Percentiles rank a stretch among this genome's conserved stretches.
These are phyloP conservation scores for Gandaritis pyraliata DNA, from an alignment of 2,888 invertebrate species.

Conservation along the genomic window DNA sequence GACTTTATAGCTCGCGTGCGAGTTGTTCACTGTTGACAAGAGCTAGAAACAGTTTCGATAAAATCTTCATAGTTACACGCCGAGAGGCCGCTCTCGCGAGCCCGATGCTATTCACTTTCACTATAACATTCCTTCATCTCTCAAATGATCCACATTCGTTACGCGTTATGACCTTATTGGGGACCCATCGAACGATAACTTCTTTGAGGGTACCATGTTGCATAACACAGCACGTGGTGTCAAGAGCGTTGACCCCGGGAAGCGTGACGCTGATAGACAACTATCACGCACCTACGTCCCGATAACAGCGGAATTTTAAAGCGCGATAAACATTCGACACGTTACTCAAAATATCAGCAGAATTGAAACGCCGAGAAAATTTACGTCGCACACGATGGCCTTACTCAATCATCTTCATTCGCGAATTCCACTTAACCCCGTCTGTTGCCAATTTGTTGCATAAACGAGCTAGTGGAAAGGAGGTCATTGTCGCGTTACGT, in stretches of 20 bases:
- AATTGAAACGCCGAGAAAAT: conserved; percentile 47
- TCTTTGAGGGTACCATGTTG: conserved; percentile 56
- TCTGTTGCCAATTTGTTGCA: conserved; percentile 75
- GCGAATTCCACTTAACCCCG: conserved; percentile 66
- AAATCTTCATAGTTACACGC: conserved; percentile 55
- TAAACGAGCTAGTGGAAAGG: conserved; percentile 78
- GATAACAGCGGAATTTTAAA: conserved; percentile 63
- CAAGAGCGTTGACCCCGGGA: conserved; percentile 69
- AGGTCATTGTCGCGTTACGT: conserved; percentile 79
- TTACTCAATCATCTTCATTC: conserved; percentile 68
- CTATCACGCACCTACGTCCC: conserved; percentile 64
- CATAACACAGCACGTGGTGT: conserved; percentile 72
- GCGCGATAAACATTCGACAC: conserved; percentile 63
- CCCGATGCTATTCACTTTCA: conserved; percentile 62
- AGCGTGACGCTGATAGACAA: conserved; percentile 67
- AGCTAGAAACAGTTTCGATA: conserved; percentile 58
- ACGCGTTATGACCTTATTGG: conserved; percentile 49
- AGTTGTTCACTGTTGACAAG: conserved; percentile 60
- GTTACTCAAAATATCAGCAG: conserved; percentile 37
- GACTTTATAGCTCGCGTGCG: conserved; percentile 59
- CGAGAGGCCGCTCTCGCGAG: conserved; percentile 53
- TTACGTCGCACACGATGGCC: conserved; percentile 51
- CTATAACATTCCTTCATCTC: conserved; percentile 51
- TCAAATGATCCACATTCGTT: conserved; percentile 41
- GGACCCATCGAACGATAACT: conserved; percentile 51